Evolutionary conservation across 2,113 vertebrate genomes (phyloP), one percentile per base, ranked within the genome.

Genomic region (Chaenogobius annularis): DNA sequence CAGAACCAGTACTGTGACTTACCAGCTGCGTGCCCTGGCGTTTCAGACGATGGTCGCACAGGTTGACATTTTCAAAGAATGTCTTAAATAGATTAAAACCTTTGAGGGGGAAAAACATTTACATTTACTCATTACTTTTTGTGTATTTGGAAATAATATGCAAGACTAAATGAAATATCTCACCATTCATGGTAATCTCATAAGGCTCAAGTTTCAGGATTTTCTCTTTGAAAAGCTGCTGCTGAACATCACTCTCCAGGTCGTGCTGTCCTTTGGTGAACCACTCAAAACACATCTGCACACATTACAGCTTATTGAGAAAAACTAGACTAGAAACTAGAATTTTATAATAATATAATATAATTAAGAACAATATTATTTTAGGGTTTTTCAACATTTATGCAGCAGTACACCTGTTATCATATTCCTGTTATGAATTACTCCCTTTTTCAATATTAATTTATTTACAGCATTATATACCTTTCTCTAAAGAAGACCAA

Each of bases 11-110:
- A 52, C 50, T 9, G 17, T 10, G 19, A 54, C 96, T 91, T 90
- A 99, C 98, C 96, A 99, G 48, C 0, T 98, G 98, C 75, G 96
- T 96, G 81, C 97, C 98, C 91, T 99, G 98, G 44, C 96, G 95
- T 88, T 99, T 99, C 37, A 99, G 90, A 43, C 97, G 96, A 93
- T 99, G 98, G 87, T 99, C 98, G 88, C 96, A 97, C 37, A 99
- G 93, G 88, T 99, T 99, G 77, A 99, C 98, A 75, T 98, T 99
- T 93, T 99, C 98, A 93, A 99, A 99, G 86, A 98, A 99, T n/a
- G 98, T 98, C 89, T 99, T 99, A 89, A 99, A 99, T 74, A 99
- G 95, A 88, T 96, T 96, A 91, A 99, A 99, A 78, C 97, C 98
- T 99, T 88, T 59, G 85, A 68, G 43, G 83, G 68, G 85, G 69